Percentiles rank a stretch among this genome's conserved stretches.
Conservation (phyloP, 37 sponge, comb jelly and placozoan species). For the Cladorhizidae sp. region DNA sequence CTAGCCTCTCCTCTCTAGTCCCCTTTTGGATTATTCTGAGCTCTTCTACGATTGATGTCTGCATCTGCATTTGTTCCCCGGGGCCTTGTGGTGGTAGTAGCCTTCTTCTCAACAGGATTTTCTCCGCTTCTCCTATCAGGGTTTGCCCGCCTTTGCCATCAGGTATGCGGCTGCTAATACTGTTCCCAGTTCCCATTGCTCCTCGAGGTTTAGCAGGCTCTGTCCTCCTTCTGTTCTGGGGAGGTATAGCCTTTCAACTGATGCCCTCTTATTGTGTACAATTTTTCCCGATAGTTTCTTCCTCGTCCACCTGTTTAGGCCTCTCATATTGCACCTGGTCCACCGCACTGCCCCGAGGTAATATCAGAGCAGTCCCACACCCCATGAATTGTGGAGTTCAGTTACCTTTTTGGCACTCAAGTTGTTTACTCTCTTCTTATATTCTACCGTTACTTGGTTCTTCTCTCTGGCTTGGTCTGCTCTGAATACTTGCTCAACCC, state of each 20-base stretch:
- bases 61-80: background rate
- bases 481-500: conserved; percentile 30
- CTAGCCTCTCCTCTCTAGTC: background rate
- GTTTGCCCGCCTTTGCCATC: too few species aligned
- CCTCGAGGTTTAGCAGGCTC: background rate
- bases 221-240: background rate
- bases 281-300: background rate
- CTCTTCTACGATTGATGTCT: background rate
- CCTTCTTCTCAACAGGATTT: background rate
- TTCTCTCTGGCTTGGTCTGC: background rate
- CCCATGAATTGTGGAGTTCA: conserved; percentile 1
- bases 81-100: background rate
- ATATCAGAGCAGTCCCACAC: background rate
- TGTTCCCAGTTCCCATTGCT: background rate
- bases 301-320: background rate
- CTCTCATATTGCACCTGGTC: background rate
- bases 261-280: background rate
- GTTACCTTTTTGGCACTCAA: background rate
- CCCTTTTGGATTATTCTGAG: background rate
- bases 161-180: background rate
- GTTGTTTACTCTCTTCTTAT: background rate
- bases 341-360: background rate
- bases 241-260: background rate
- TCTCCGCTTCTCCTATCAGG: background rate
- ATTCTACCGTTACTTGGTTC: background rate